These are phyloP conservation scores for Littorina saxatilis DNA, from an alignment of 1,140 invertebrate genomes.

Conservation along the genomic window DNA sequence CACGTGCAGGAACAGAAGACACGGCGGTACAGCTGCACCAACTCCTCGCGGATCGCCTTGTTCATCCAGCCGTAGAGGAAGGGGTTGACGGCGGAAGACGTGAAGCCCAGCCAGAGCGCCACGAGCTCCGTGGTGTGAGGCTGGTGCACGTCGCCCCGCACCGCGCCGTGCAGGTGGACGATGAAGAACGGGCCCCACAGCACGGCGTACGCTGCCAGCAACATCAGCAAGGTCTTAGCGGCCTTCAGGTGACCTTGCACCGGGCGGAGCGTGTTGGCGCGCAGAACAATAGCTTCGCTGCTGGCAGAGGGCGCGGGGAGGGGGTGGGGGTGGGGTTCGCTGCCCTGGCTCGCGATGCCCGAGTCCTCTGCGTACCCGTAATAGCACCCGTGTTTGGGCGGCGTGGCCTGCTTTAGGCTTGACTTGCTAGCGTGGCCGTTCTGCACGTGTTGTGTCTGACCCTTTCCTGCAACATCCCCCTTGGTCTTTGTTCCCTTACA, in stretches of 20 bases:
- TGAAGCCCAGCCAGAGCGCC: conserved; percentile 42
- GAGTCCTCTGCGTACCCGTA: too few relatives aligned
- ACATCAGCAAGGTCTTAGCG: conserved; percentile 37
- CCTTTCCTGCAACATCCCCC: too few relatives aligned
- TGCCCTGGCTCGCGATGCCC: too few relatives aligned
- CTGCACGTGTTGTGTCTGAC: too few relatives aligned
- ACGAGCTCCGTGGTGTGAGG: conserved; percentile 3
- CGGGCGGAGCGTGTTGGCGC: neutral
- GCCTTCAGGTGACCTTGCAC: conserved; percentile 39
- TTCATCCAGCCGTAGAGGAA: conserved; percentile 52
- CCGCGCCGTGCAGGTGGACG: conserved; percentile 20
- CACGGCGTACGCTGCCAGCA: conserved; percentile 26
- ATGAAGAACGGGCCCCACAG: conserved; percentile 48
- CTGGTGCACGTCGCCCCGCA: neutral
- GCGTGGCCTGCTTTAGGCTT: too few relatives aligned
- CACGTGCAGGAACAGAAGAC: neutral
- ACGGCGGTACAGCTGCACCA: conserved; percentile 15
- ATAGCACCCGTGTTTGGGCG: too few relatives aligned
- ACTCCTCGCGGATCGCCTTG: conserved; percentile 43
- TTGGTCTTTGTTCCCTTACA: too few relatives aligned
- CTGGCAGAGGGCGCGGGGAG: too few relatives aligned
- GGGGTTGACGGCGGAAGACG: conserved; percentile 48
- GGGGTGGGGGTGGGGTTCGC: too few relatives aligned
- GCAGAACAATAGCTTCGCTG: too few relatives aligned
- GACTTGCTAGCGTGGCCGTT: too few relatives aligned